A percentile compares a stretch with the other conserved stretches of the same genome.
phyloP scores from a whole-genome alignment of 2,113 vertebrate species.

The Carlito syrichta region DNA sequence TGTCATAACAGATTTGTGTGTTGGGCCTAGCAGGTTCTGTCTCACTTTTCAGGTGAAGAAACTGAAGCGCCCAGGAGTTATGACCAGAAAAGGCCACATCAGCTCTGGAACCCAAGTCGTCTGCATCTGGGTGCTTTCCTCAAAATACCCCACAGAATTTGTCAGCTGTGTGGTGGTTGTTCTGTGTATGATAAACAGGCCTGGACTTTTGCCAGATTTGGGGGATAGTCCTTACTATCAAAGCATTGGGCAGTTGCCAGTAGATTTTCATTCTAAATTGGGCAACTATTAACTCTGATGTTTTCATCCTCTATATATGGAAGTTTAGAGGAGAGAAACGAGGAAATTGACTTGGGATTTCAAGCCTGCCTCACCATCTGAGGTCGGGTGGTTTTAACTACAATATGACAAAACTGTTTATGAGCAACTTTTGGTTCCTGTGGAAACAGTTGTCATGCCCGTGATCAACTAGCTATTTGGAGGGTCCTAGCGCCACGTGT shows the following conservation, averaged over 20 bases:
- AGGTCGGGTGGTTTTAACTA: neutral
- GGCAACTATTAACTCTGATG: slow-evolving; percentile 25
- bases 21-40: neutral
- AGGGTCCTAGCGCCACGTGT: neutral
- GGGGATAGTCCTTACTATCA: neutral
- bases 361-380: slow-evolving; percentile 20
- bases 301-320: slow-evolving; percentile 3
- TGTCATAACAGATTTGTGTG: accelerated
- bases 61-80: neutral
- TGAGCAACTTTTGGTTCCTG: neutral
- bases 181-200: neutral
- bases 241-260: slow-evolving; percentile 25
- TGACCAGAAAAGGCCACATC: neutral
- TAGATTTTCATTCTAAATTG: slow-evolving; percentile 46
- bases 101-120: neutral
- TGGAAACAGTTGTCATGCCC: neutral
- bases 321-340: neutral
- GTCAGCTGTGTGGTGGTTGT: no score
- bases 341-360: slow-evolving; percentile 36
- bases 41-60: neutral
- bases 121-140: neutral
- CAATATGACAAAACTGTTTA: neutral
- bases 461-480: neutral
- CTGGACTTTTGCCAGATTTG: neutral
- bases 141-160: neutral